These are phyloP conservation scores for Pachyrhynchus sulphureomaculatus DNA, from an alignment of 1,140 invertebrate species.

Conservation along the genomic window DNA sequence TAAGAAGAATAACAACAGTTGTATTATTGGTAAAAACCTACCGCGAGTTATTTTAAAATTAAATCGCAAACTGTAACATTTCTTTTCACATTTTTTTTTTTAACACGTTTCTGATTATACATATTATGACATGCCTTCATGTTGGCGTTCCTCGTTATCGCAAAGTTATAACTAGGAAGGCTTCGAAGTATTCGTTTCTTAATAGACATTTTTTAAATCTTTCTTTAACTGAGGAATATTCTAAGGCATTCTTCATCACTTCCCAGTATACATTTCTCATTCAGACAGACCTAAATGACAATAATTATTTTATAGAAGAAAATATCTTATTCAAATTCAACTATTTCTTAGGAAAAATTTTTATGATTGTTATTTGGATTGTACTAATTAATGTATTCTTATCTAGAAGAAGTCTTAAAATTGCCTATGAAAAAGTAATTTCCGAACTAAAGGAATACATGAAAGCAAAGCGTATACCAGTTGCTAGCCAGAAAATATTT, in stretches of 20 bases:
- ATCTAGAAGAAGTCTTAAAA: constrained; percentile 7
- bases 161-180: not conserved
- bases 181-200: not conserved
- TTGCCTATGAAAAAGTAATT: constrained; percentile 39
- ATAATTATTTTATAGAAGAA: not conserved
- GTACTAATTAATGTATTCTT: constrained; percentile 23
- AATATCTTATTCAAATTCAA: constrained; percentile 1
- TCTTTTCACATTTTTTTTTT: constrained; percentile 25
- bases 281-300: not conserved
- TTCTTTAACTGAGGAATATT: not conserved
- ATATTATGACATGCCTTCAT: constrained; percentile 18
- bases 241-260: constrained; percentile 20
- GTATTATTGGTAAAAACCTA: not conserved
- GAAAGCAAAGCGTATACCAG: constrained; percentile 38
- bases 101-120: constrained; percentile 3
- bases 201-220: not conserved
- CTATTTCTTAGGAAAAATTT: constrained; percentile 23
- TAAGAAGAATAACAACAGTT: constrained; percentile 9
- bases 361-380: constrained; percentile 39
- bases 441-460: constrained; percentile 39
- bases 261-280: constrained; percentile 23
- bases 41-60: constrained; percentile 1
- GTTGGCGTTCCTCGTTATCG: constrained; percentile 13
- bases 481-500: constrained; percentile 27
- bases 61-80: constrained; percentile 6